A percentile compares a stretch with the other conserved stretches of the same genome.
Evolutionary conservation across 2,797 vertebrate genomes (phyloP).

Genomic region (Tadarida brasiliensis): DNA sequence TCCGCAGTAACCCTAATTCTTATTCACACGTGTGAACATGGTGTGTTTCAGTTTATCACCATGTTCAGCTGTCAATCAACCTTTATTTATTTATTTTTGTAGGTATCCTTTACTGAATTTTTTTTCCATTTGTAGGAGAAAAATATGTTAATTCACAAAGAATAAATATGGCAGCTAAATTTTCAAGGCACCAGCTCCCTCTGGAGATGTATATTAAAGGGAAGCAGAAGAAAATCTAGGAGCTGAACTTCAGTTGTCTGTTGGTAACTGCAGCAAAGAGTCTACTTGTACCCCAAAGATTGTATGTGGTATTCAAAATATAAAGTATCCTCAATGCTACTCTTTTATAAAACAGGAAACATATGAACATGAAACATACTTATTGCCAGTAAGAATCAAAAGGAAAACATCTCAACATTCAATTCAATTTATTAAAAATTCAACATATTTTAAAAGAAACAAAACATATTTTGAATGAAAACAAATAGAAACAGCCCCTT

Average conservation of each 20-base stretch:
- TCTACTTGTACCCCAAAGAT: neutral
- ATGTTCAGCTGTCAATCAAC: neutral
- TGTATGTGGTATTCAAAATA: neutral
- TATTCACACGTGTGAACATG: neutral
- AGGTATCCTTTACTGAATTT: neutral
- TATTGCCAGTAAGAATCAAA: neutral
- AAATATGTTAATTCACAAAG: neutral
- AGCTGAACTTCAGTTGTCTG: neutral
- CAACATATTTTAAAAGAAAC: neutral
- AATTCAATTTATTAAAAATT: constrained; percentile 19
- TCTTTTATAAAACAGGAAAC: neutral
- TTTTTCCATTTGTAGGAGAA: neutral
- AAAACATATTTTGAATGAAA: neutral
- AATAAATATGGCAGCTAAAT: neutral
- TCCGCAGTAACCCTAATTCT: neutral
- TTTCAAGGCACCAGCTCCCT: neutral
- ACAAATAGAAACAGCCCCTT: neutral
- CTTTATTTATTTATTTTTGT: neutral
- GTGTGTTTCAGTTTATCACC: neutral
- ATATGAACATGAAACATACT: neutral
- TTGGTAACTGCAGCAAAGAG: neutral
- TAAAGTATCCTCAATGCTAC: neutral
- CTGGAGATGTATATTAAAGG: neutral
- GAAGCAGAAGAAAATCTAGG: neutral
- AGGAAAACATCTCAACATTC: neutral